Conservation (phyloP, 2,888 invertebrate genomes). For the Syritta pipiens region DNA sequence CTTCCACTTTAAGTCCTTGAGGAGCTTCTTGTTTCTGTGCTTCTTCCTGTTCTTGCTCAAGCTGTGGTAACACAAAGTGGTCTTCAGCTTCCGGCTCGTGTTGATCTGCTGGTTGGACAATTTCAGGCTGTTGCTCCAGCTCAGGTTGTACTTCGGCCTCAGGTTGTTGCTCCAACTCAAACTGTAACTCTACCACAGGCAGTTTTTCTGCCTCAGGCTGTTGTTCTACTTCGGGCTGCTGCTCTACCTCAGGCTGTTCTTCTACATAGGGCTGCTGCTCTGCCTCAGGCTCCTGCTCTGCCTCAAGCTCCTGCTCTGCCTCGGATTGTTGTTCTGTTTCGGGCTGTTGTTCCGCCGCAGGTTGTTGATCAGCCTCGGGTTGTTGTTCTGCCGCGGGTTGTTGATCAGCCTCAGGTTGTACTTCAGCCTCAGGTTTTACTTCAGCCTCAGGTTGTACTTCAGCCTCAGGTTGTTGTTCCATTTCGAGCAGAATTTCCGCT, state of each 20-base stretch:
- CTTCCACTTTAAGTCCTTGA: background rate
- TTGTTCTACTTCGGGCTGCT: background rate
- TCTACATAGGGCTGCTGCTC: background rate
- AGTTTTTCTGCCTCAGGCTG: background rate
- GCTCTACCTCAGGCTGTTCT: background rate
- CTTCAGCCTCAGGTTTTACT: background rate
- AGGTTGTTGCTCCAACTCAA: background rate
- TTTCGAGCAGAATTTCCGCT: background rate
- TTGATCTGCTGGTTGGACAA: constrained; percentile 15
- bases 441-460: constrained; percentile 4
- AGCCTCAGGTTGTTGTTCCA: background rate
- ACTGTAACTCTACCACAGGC: background rate
- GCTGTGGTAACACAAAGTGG: background rate
- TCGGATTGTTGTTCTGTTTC: constrained; percentile 15
- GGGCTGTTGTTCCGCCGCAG: constrained; percentile 36
- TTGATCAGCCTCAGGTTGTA: background rate
- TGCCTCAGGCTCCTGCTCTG: background rate
- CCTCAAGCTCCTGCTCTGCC: background rate
- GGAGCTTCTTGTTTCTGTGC: background rate
- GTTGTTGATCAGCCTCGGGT: constrained; percentile 53
- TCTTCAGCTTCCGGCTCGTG: background rate
- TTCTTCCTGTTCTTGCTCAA: background rate
- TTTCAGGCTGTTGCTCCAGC: constrained; percentile 14
- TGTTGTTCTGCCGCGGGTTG: constrained; percentile 59
- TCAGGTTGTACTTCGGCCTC: constrained; percentile 9